Base-by-base conservation (phyloP, 2,888 invertebrate genomes). In the Tribolium freemani region DNA sequence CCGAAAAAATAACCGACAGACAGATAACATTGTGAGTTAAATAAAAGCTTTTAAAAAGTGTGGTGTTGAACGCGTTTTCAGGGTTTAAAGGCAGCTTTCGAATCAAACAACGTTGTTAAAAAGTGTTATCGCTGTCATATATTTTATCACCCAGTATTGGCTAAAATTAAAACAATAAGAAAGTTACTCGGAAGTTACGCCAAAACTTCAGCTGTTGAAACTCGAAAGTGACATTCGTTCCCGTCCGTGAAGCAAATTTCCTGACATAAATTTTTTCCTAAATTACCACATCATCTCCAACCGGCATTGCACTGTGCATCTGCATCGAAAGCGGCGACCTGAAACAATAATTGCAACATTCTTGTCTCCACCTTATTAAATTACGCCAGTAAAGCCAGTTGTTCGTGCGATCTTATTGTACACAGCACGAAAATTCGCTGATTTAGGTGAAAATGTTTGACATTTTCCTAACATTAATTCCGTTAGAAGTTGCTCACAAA, bases 381-480 rank as follows among this genome's bases (percentile, higher is more conserved):
- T 67, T 56, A 67, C 54, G 45, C 46, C 46, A 21, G 50, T 26
- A 48, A 46, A 45, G 45, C 54, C 44, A 56, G 48, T 46, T 61
- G 48, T 50, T 57, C 57, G 30, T 3, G 50, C 30, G 50, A 60
- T 46, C 60, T 60, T 21, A 60, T 48, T 50, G 57, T 56, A 45
- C 26, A 21, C 54, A 31, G 44, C 46, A 48, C 31, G 46, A 66
- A 57, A 68, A 68, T 58, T 48, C 11, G 68, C 68, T 68, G 68
- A 58, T 58, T 57, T 68, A 68, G 68, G 68, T 68, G 68, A 58
- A 68, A 68, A 68, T 68, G 63, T 10, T 63, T 63, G 63, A 63
- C 63, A 63, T 30, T 63, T 61, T 63, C 20, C 3, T 10, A 45
- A 46, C 57, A 68, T 68, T 68, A 68, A 68, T 58, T 57, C 57